Evolutionary conservation across 2,113 vertebrate genomes (phyloP), one percentile per base, ranked within the genome.

Genomic region (Alethe diademata): DNA sequence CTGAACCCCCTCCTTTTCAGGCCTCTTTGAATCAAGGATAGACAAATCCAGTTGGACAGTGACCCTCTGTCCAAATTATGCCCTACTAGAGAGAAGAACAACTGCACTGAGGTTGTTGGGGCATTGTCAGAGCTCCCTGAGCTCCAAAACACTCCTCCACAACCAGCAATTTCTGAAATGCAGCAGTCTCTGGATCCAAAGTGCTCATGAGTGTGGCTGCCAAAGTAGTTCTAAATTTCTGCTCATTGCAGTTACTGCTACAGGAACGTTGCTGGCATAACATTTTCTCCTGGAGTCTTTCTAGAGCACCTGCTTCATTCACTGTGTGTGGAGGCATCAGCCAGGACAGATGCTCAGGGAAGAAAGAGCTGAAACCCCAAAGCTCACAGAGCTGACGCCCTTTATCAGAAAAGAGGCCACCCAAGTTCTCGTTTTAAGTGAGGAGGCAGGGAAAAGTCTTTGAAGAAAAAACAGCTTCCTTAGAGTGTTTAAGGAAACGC

Each of bases 381-480:
- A 88, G 66, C 84, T 62, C 89, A 62, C 40, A 90, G 74, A 36
- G 53, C 73, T 95, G 73, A 86, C 1, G 8, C 71, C 78, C 81
- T 94, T 88, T 85, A 91, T 93, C 87, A 91, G 81, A 86, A 79
- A 79, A 94, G 58, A 86, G 94, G 78, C 94, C 95, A 96, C 94
- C 91, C 93, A 95, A 62, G 87, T 61, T 91, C 66, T 90, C 85
- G 22, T 26, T 66, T 80, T 83, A 47, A 94, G 47, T 13, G 54
- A 67, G 22, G 43, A 88, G 60, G 43, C 66, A 86, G 50, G 47
- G 62, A 78, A 54, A 86, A 36, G 25, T 26, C 60, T 88, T 90
- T 76, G 75, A 85, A 94, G 90, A 91, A 76, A 66, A 3, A 93
- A 75, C 73, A 85, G 64, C 78, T 96, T 96, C 88, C 72, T 90